Evolutionary conservation across 2,797 vertebrate genomes (phyloP), one percentile per base, ranked within the genome.

Genomic region (Rhabdophis nuchalis): DNA sequence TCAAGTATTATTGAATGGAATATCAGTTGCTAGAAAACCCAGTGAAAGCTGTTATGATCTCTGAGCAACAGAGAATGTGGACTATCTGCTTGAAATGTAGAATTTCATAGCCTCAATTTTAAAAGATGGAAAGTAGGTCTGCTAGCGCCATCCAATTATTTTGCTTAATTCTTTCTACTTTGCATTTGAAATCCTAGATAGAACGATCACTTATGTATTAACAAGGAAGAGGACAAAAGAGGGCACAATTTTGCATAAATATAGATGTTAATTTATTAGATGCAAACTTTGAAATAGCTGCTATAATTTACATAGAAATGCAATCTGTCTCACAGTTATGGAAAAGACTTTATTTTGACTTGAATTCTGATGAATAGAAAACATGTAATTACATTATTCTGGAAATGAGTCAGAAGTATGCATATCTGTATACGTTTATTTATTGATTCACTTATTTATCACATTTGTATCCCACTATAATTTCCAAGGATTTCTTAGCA

Each of bases 1-100:
- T 96, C 94, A 96, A 96, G 94, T 95, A 94, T 93, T 94, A 94
- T 96, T 95, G 95, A 96, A 97, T 95, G 96, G 94, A 95, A 95
- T 95, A 90, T 95, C 96, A 96, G 95, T 96, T 94, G 94, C 93
- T 94, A 95, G 94, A 94, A 96, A 92, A 92, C 93, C 95, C 95
- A 95, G 88, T 93, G 93, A 58, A 96, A 94, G 93, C 94, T 95
- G 95, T 96, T 95, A 95, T 96, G 93, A 96, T 97, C 94, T 95
- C 94, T 95, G 94, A 96, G 94, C 4, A 91, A 96, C 92, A 96
- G 89, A 95, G 94, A 95, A 92, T 46, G 72, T 96, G 91, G 90
- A 95, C 95, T 96, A 95, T 95, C 95, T 96, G 95, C 95, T 94
- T 94, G 95, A 94, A 93, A 97, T 95, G 95, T 94, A 94, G 93